These are phyloP conservation scores for Dallia pectoralis DNA, from an alignment of 2,797 vertebrate species.

Conservation along the genomic window DNA sequence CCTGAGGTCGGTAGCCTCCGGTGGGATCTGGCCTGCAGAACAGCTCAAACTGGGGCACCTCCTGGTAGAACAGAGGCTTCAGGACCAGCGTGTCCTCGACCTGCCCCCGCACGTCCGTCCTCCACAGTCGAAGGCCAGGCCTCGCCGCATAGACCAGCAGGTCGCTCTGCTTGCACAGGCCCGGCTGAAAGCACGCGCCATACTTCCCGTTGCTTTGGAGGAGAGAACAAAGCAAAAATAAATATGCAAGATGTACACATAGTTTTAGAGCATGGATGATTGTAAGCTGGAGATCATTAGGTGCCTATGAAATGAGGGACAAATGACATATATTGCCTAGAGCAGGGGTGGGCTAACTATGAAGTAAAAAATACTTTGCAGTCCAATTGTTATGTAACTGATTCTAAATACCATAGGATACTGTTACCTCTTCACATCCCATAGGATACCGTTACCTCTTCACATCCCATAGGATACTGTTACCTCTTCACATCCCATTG, in stretches of 20 bases:
- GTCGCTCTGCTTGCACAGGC: slow-evolving; percentile 94
- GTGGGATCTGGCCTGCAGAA: slow-evolving; percentile 80
- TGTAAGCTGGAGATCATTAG: too few species aligned
- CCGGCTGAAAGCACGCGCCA: slow-evolving; percentile 93
- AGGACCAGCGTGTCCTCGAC: slow-evolving; percentile 90
- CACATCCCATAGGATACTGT: too few species aligned
- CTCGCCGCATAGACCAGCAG: slow-evolving; percentile 86
- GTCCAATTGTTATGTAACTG: too few species aligned
- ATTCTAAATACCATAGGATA: too few species aligned
- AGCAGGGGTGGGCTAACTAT: too few species aligned
- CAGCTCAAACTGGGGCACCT: slow-evolving; percentile 84
- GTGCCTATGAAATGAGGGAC: too few species aligned
- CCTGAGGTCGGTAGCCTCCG: slow-evolving; percentile 73
- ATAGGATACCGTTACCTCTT: too few species aligned
- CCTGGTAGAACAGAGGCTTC: slow-evolving; percentile 81
- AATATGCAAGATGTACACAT: background rate
- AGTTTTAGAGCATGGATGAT: background rate
- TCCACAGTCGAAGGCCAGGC: slow-evolving; percentile 92
- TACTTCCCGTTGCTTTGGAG: slow-evolving; percentile 82
- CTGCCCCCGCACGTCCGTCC: slow-evolving; percentile 82
- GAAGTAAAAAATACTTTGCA: too few species aligned
- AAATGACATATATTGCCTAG: too few species aligned
- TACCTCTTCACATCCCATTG: too few species aligned
- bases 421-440: too few species aligned
- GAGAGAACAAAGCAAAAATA: slow-evolving; percentile 8